Evolutionary conservation across 2,888 invertebrate species (phyloP), one percentile per base, ranked within the genome.

Genomic region (Marronus borbonicus): DNA sequence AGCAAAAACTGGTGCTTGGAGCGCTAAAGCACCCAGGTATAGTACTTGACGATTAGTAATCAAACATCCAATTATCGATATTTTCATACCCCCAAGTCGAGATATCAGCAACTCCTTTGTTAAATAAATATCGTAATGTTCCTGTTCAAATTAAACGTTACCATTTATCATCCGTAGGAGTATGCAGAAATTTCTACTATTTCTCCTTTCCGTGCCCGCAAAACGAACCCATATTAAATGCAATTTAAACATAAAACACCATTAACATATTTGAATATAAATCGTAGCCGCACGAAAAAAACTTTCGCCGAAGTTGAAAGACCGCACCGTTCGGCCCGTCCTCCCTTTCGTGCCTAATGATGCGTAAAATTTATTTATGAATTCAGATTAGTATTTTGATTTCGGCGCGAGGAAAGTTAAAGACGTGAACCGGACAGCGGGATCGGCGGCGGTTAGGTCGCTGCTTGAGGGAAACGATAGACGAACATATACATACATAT

Each of bases 301-400:
- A 74, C 39, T 60, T 74, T 50, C 28, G 36, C 20, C 17, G 31
- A 74, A 74, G 72, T 74, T 60, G 72, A 74, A 74, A 74, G 52
- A 52, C 55, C 55, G 8, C 24, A 20, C 55, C 20, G 64, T 36
- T 8, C 50, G 75, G n/a, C 24, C 24, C 64, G 49, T 36, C 36
- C 31, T 70, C 50, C 31, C 60, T 69, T 69, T 44, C 62, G 24
- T 31, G 50, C 64, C 65, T 77, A 77, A 77, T 70, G 77, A 77
- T 39, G 72, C 39, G 70, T 64, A 28, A 77, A 77, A 77, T 77
- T 69, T 77, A 77, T 77, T 77, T 70, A 77, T 77, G 70, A 77
- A 77, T 77, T 72, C 77, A 70, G 64, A 77, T 77, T 77, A 77
- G 62, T 69, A 77, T 62, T 77, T 70, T 77, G 70, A 70, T 62